phyloP scores from a whole-genome alignment of 2,888 invertebrate genomes.

The Elegia similella region DNA sequence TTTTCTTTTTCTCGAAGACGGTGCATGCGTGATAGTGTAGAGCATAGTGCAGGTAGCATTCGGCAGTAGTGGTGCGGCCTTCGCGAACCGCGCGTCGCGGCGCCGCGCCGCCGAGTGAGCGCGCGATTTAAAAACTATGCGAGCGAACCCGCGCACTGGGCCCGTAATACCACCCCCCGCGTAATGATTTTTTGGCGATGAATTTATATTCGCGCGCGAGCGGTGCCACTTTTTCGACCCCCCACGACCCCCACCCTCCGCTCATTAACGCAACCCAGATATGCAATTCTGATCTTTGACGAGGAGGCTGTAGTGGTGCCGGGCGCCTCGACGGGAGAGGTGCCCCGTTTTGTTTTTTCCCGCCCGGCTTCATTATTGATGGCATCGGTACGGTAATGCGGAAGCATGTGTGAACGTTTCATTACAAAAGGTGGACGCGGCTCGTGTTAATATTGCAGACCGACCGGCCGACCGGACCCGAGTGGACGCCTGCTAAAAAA shows the following conservation, averaged over 20 bases:
- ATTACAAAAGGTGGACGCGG: slow-evolving; percentile 81
- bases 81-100: slow-evolving; percentile 69
- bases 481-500: slow-evolving; percentile 71
- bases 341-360: slow-evolving; percentile 80
- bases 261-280: slow-evolving; percentile 85
- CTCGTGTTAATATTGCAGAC: slow-evolving; percentile 81
- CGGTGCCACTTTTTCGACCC: slow-evolving; percentile 82
- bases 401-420: slow-evolving; percentile 82
- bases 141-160: slow-evolving; percentile 76
- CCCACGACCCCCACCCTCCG: slow-evolving; percentile 68
- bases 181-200: slow-evolving; percentile 94
- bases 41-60: slow-evolving; percentile 45
- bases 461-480: slow-evolving; percentile 75
- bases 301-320: slow-evolving; percentile 82
- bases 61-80: slow-evolving; percentile 59
- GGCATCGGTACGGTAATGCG: slow-evolving; percentile 82
- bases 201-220: slow-evolving; percentile 87
- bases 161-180: slow-evolving; percentile 88
- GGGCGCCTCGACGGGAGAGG: slow-evolving; percentile 79
- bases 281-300: slow-evolving; percentile 86
- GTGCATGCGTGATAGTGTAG: slow-evolving; percentile 64
- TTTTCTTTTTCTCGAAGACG: slow-evolving; percentile 18
- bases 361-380: slow-evolving; percentile 83
- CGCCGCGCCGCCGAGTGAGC: slow-evolving; percentile 75
- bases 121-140: slow-evolving; percentile 81